Evolutionary conservation across 2,113 vertebrate species (phyloP).

Genomic region (Eudyptes chrysolophus): DNA sequence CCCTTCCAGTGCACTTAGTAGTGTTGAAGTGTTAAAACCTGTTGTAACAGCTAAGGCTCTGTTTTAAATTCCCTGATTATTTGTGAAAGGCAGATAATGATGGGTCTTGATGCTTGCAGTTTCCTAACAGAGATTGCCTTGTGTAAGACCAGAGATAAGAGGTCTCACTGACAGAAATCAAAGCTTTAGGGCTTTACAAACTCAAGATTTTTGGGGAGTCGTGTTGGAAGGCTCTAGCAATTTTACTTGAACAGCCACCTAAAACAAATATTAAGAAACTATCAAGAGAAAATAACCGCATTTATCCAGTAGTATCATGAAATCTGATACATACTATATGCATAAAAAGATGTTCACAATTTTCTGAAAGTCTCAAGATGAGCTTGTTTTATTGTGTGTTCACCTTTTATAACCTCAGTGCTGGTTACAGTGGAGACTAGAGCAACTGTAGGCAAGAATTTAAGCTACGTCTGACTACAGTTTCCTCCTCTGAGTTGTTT

Average conservation of each 20-base stretch:
- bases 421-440: neutral
- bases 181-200: neutral
- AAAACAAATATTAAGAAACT: slow-evolving; percentile 22
- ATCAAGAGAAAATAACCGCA: neutral
- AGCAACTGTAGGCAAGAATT: neutral
- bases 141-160: neutral
- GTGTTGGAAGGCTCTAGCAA: neutral
- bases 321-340: neutral
- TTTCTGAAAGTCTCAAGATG: neutral
- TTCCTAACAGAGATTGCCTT: neutral
- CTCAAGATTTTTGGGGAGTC: neutral
- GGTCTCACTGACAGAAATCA: slow-evolving; percentile 2
- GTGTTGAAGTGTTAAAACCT: neutral
- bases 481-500: slow-evolving; percentile 2
- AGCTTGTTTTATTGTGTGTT: neutral
- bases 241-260: slow-evolving; percentile 17
- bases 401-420: neutral
- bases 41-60: neutral
- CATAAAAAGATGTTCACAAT: slow-evolving; percentile 18
- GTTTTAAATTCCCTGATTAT: slow-evolving; percentile 29
- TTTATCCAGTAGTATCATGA: neutral
- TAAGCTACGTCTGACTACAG: neutral
- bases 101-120: neutral
- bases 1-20: neutral
- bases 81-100: slow-evolving; percentile 18